These are phyloP conservation scores for Noctua pronuba DNA, from an alignment of 2,888 invertebrate species.

Conservation along the genomic window DNA sequence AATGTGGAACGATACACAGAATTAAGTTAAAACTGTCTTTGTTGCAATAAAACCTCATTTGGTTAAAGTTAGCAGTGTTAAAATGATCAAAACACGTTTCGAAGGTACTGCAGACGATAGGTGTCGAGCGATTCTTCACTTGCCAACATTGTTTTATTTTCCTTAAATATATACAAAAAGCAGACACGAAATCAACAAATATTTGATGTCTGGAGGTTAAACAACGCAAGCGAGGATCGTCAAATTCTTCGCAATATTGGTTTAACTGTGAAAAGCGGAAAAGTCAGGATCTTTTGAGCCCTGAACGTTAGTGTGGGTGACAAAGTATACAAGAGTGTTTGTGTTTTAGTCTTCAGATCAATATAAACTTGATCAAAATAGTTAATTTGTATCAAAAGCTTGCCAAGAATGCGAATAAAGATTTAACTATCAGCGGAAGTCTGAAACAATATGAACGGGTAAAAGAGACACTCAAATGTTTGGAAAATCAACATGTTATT, in stretches of 20 bases:
- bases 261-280: conserved; percentile 7
- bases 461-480: conserved; percentile 4
- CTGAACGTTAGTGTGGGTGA: conserved; percentile 10
- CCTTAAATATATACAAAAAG: conserved; percentile 19
- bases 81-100: not conserved
- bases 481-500: not conserved
- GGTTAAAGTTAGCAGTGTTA: not conserved
- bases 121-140: not conserved
- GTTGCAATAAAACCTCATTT: conserved; percentile 23
- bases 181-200: conserved; percentile 22
- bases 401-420: conserved; percentile 57
- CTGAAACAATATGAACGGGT: conserved; percentile 24
- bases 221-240: conserved; percentile 6
- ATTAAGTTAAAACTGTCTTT: conserved; percentile 50
- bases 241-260: conserved; percentile 25
- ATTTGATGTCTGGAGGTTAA: conserved; percentile 39
- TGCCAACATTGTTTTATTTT: conserved; percentile 11
- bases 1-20: conserved; percentile 61
- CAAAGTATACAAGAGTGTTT: conserved; percentile 15
- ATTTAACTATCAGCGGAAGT: conserved; percentile 23
- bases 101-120: not conserved
- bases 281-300: conserved; percentile 1
- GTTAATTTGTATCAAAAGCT: conserved; percentile 36
- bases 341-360: conserved; percentile 43
- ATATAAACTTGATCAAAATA: conserved; percentile 37